Evolutionary conservation across 2,888 invertebrate species (phyloP).

Genomic region (Hypomecis atomaria): DNA sequence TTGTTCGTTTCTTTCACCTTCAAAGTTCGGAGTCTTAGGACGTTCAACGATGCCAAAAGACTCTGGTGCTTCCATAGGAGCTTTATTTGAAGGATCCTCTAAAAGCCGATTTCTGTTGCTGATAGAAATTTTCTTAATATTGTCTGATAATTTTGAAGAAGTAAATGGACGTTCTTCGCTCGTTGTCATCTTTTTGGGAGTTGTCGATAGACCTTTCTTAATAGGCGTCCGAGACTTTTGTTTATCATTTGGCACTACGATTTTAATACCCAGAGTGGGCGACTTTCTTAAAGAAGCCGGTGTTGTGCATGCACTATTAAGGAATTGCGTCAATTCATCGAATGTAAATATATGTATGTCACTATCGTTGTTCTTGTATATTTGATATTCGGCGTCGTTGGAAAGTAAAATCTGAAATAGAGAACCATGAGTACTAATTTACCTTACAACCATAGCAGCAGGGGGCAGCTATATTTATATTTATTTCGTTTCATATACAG

Average conservation of each 20-base stretch:
- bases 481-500: too few species aligned
- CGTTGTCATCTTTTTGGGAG: neutral
- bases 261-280: constrained; percentile 31
- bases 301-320: constrained; percentile 12
- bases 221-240: neutral
- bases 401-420: constrained; percentile 35
- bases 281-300: constrained; percentile 4
- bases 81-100: neutral
- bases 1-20: neutral
- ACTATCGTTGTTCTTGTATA: constrained; percentile 11
- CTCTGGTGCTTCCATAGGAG: neutral
- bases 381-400: constrained; percentile 16
- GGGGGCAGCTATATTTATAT: too few species aligned
- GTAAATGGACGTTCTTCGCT: neutral
- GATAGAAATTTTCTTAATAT: neutral
- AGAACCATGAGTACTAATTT: neutral
- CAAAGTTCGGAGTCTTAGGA: neutral
- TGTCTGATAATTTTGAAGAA: constrained; percentile 2
- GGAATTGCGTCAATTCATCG: constrained; percentile 27
- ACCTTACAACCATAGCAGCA: neutral
- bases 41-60: neutral
- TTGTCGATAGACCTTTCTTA: neutral
- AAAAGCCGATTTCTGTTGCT: neutral
- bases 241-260: constrained; percentile 30
- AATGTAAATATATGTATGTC: constrained; percentile 33